Evolutionary conservation across 2,113 vertebrate genomes (phyloP), one percentile per base, ranked within the genome.

Genomic region (Aldabrachelys gigantea): DNA sequence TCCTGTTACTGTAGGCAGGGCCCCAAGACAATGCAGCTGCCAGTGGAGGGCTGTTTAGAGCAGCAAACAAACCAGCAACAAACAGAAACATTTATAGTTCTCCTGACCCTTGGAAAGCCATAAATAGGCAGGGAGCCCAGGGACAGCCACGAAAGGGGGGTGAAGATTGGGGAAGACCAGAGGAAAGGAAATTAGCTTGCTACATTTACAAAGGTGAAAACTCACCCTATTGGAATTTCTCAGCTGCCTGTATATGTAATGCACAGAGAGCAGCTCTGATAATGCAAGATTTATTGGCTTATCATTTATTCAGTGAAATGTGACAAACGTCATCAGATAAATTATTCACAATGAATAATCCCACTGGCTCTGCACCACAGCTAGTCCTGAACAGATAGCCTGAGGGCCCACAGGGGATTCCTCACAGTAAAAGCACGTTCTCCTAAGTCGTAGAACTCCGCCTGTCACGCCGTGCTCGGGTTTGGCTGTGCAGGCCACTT

Each of bases 1-100:
- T 98, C 98, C 98, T 98, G 97, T 96, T 88, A 91, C 97, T 31
- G 52, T 5, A 4, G 89, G 89, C 89, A 94, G 95, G 93, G 81
- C 90, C 69, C 85, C 65, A 7, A 89, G 96, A 93, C 1, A 8
- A 52, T 38, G 83, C 80, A 92, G 87, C 89, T 80, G 94, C 38
- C 52, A 2, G 14, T 0, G 0, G 16, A 22, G 76, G 82, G 69
- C 59, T 94, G 79, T 56, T 85, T 1, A 8, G 35, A 85, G 89
- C 90, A 2, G 0, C 62, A 87, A 76, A 57, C 0, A 0, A 44
- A 47, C 75, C 41, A 35, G 6, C 87, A 13, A 84, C 87, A 94
- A 94, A 85, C 29, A 44, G 25, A 75, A 80, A 81, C 0, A 0
- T 11, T n/a, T 86, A 50, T 89, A 85, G 76, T 41, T 21, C 25